Evolutionary conservation across 2,797 vertebrate genomes (phyloP).

Genomic region (Chaunax sp.): DNA sequence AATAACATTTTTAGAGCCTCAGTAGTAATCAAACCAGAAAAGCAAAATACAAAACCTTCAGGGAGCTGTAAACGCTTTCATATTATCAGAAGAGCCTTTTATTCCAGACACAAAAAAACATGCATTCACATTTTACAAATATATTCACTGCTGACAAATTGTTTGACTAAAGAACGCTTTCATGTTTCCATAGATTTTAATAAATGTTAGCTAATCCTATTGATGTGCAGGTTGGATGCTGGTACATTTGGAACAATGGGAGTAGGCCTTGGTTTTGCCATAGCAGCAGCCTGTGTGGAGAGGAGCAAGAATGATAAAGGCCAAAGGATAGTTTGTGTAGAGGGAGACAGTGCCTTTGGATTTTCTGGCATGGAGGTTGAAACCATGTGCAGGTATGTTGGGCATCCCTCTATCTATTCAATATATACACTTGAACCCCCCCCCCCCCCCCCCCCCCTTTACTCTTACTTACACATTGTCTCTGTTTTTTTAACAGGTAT

Average conservation of each 20-base stretch:
- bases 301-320: slow-evolving; percentile 70
- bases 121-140: background rate
- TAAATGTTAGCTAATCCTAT: slow-evolving; percentile 7
- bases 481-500: slow-evolving; percentile 81
- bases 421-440: background rate
- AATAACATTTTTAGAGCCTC: no score
- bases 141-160: background rate
- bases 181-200: background rate
- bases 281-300: slow-evolving; percentile 91
- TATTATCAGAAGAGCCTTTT: background rate
- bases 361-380: slow-evolving; percentile 99
- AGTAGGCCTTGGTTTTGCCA: slow-evolving; percentile 94
- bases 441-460: accelerated
- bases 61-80: no score
- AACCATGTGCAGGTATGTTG: slow-evolving; percentile 94
- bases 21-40: no score
- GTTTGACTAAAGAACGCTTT: background rate
- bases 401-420: background rate
- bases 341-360: slow-evolving; percentile 98
- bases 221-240: slow-evolving; percentile 88
- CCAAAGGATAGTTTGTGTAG: slow-evolving; percentile 89
- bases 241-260: slow-evolving; percentile 99
- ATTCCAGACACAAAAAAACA: background rate
- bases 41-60: no score
- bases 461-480: background rate